phyloP scores from a whole-genome alignment of 2,888 invertebrate genomes.

The Mythimna impura region DNA sequence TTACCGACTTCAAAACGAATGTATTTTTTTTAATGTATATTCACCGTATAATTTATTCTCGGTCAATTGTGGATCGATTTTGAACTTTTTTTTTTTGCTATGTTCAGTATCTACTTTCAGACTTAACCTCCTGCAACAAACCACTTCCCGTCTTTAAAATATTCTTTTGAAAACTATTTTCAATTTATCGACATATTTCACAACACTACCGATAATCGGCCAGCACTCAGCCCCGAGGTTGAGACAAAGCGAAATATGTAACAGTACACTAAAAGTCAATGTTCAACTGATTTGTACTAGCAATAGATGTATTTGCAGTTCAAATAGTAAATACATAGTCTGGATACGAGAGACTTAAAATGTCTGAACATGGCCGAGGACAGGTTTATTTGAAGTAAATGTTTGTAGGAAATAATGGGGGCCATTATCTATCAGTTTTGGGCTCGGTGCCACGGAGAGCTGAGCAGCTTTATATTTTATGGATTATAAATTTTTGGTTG shows the following conservation, averaged over 20 bases:
- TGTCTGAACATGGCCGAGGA: constrained; percentile 35
- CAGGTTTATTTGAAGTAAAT: constrained; percentile 39
- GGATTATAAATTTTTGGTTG: too few species aligned
- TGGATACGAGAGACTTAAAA: constrained; percentile 5
- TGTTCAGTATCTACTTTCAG: neutral
- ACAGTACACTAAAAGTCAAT: constrained; percentile 48
- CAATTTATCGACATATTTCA: constrained; percentile 24
- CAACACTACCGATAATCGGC: constrained; percentile 52
- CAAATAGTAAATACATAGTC: constrained; percentile 31
- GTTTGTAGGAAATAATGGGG: constrained; percentile 10
- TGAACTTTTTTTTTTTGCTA: neutral
- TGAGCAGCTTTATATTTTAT: neutral
- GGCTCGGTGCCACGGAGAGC: neutral
- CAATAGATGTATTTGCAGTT: constrained; percentile 26
- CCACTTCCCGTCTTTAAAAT: too few species aligned
- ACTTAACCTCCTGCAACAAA: neutral
- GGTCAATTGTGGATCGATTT: too few species aligned
- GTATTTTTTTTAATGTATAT: too few species aligned
- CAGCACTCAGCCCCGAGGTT: constrained; percentile 72
- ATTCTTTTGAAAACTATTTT: too few species aligned
- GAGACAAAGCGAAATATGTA: constrained; percentile 62
- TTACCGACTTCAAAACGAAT: too few species aligned
- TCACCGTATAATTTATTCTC: too few species aligned
- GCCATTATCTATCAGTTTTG: neutral
- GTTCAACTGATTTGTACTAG: constrained; percentile 13